Evolutionary conservation across 2,888 invertebrate genomes (phyloP).

Genomic region (Drosophila yooni): DNA sequence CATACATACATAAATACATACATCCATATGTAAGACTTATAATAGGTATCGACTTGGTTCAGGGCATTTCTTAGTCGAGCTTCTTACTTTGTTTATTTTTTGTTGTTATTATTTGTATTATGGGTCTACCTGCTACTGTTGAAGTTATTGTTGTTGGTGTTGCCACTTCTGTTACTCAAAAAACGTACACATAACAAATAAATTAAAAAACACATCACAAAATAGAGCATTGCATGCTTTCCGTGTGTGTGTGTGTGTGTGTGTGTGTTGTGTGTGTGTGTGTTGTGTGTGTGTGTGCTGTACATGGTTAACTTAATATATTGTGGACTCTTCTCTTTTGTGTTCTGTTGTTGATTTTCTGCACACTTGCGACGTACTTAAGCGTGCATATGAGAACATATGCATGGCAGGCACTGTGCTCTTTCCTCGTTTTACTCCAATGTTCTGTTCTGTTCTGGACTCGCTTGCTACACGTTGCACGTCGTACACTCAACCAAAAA

Average conservation of each 20-base stretch:
- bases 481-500: conserved; percentile 2
- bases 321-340: conserved; percentile 56
- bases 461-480: conserved; percentile 9
- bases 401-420: conserved; percentile 16
- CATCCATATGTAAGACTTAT: background rate
- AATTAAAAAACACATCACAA: conserved; percentile 1
- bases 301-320: conserved; percentile 68
- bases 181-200: background rate
- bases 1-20: no score
- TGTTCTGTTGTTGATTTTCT: conserved; percentile 43
- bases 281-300: background rate
- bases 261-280: background rate
- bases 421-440: background rate
- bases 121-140: background rate
- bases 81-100: background rate
- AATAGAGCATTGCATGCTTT: conserved; percentile 1
- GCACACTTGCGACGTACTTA: conserved; percentile 60
- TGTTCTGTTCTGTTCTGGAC: background rate
- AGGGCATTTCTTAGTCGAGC: background rate
- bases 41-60: background rate
- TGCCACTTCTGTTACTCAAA: background rate
- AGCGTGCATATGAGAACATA: conserved; percentile 68
- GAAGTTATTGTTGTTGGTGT: background rate
- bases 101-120: background rate
- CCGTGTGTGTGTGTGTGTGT: background rate